Conservation (phyloP, 2,113 vertebrate species). For the Syngnathoides biaculeatus region DNA sequence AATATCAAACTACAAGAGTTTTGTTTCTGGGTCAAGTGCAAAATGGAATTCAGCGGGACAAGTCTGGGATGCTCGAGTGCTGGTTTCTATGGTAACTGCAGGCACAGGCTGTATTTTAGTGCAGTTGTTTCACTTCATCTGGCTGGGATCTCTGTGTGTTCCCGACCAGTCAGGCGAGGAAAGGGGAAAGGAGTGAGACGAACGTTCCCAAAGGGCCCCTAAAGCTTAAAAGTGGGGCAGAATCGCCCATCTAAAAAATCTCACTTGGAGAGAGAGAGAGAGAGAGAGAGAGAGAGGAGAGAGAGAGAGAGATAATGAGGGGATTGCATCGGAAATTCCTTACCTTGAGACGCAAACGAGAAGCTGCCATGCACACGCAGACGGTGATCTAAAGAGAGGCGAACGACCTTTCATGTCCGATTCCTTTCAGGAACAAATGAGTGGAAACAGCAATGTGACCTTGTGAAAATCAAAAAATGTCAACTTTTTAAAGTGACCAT, state of each 20-base stretch:
- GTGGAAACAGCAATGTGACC: conserved; percentile 4
- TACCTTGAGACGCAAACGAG: conserved; percentile 22
- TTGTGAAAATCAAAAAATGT: neutral
- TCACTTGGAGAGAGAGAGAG: conserved; percentile 29
- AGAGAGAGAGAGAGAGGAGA: neutral
- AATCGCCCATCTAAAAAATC: conserved; percentile 58
- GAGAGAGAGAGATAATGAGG: conserved; percentile 1
- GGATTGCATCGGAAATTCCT: conserved; percentile 52
- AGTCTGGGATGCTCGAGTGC: conserved; percentile 63
- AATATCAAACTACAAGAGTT: conserved; percentile 45
- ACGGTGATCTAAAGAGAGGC: conserved; percentile 14
- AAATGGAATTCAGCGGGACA: conserved; percentile 69
- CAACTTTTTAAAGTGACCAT: neutral
- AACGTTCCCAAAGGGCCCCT: conserved; percentile 50
- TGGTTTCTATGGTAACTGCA: conserved; percentile 74
- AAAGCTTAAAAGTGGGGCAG: conserved; percentile 65
- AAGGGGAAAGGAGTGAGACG: conserved; percentile 55
- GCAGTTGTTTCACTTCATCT: conserved; percentile 63
- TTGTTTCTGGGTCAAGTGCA: conserved; percentile 75
- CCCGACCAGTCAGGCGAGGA: conserved; percentile 53
- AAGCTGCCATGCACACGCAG: conserved; percentile 8
- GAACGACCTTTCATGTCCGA: conserved; percentile 23
- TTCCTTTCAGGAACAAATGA: neutral
- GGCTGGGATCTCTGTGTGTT: conserved; percentile 48
- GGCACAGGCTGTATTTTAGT: conserved; percentile 65